A percentile compares a stretch with the other conserved stretches of the same genome.
Conservation (phyloP, 2,888 invertebrate species). For the Drosophila subquinaria region DNA sequence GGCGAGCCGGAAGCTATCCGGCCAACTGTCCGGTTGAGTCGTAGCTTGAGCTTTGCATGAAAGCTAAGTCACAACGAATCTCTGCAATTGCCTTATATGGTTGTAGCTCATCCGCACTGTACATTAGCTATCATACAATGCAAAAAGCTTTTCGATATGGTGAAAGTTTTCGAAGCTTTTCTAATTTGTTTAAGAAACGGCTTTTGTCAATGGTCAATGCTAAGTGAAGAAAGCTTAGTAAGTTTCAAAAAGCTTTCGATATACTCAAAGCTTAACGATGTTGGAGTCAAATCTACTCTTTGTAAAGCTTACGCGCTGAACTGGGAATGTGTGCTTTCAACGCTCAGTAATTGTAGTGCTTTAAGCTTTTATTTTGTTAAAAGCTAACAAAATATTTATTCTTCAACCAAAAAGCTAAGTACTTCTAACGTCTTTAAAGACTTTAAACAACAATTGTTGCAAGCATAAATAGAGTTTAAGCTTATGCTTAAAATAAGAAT, state of each 20-base stretch:
- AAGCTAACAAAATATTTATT: not conserved
- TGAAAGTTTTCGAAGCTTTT: conserved; percentile 29
- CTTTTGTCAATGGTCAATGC: not conserved
- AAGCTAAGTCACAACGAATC: not conserved
- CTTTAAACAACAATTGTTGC: too few species aligned
- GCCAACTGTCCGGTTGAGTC: not conserved
- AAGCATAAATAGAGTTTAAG: too few species aligned
- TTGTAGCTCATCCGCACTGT: conserved; percentile 36
- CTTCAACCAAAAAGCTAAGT: too few species aligned
- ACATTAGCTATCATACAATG: not conserved
- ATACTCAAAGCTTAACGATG: not conserved
- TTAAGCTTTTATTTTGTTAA: not conserved
- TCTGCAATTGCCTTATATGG: conserved; percentile 26
- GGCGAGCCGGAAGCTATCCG: not conserved
- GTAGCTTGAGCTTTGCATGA: not conserved
- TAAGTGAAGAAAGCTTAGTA: not conserved
- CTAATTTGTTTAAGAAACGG: not conserved
- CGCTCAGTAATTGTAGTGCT: too few species aligned
- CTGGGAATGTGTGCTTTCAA: not conserved
- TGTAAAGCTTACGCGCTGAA: not conserved
- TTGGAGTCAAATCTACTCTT: not conserved
- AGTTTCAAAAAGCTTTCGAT: not conserved
- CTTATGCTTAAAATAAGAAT: too few species aligned
- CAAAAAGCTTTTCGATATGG: conserved; percentile 19
- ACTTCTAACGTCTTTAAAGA: too few species aligned